Evolutionary conservation across 2,888 invertebrate species (phyloP).

Genomic region (Pycnomerus fuliginosus): DNA sequence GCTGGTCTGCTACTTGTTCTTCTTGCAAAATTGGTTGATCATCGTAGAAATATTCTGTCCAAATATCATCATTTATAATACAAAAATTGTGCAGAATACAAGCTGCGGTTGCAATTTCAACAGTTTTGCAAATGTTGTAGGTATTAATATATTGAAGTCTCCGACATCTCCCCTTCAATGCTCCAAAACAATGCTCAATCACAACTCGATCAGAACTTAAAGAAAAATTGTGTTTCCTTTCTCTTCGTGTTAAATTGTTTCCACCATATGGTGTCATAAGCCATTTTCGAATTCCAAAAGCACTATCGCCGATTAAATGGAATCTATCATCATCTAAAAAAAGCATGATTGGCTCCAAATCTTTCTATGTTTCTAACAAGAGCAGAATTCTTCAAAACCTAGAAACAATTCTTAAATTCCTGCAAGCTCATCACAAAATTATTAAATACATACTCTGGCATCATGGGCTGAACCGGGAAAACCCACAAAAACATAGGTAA

Average conservation of each 20-base stretch:
- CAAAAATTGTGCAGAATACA: conserved; percentile 12
- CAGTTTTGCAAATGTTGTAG: no score
- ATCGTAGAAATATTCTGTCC: neutral
- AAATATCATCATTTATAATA: conserved; percentile 2
- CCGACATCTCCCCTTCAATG: conserved; percentile 8
- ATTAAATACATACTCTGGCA: no score
- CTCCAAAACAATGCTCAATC: conserved; percentile 8
- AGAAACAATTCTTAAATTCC: no score
- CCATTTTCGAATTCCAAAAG: conserved; percentile 7
- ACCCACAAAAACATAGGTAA: no score
- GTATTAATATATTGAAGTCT: conserved; percentile 9
- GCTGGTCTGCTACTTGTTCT: no score
- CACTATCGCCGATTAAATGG: conserved; percentile 10
- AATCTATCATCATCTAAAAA: neutral
- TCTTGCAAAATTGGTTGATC: no score
- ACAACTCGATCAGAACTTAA: conserved; percentile 7
- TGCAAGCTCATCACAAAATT: no score
- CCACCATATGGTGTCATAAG: conserved; percentile 8
- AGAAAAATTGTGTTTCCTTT: conserved; percentile 1
- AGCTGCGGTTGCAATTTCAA: conserved; percentile 4
- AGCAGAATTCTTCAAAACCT: no score
- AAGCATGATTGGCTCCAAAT: no score
- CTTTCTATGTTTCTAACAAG: no score
- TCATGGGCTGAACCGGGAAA: no score
- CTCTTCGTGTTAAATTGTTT: neutral